Conservation (phyloP, 2,797 vertebrate species). For the Protonibea diacanthus region DNA sequence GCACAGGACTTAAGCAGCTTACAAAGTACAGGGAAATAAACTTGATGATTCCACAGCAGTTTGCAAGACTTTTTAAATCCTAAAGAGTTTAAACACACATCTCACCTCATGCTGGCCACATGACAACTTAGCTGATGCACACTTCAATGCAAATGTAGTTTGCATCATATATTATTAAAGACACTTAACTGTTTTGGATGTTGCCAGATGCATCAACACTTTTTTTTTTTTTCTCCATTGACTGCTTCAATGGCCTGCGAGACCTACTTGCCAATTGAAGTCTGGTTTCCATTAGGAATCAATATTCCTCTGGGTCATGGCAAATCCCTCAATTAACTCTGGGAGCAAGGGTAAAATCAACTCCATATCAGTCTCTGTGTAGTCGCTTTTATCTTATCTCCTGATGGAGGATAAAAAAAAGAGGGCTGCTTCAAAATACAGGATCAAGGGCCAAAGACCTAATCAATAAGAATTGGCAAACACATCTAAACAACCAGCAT, state of each 20-base stretch:
- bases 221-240: conserved; percentile 34
- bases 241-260: conserved; percentile 40
- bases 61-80: conserved; percentile 85
- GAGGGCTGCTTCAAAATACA: conserved; percentile 23
- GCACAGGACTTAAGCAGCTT: conserved; percentile 89
- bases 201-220: conserved; percentile 48
- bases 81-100: conserved; percentile 84
- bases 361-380: conserved; percentile 40
- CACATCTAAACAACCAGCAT: conserved; percentile 52
- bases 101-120: conserved; percentile 78
- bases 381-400: conserved; percentile 54
- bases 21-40: conserved; percentile 88
- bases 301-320: conserved; percentile 71
- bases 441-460: conserved; percentile 59
- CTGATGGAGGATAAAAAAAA: conserved; percentile 38
- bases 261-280: conserved; percentile 56
- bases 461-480: conserved; percentile 72
- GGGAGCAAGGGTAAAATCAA: conserved; percentile 51
- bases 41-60: conserved; percentile 87
- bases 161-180: conserved; percentile 18
- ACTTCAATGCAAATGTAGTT: conserved; percentile 49
- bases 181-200: conserved; percentile 21
- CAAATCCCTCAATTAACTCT: conserved; percentile 74
- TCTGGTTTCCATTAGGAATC: conserved; percentile 69
- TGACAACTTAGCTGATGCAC: conserved; percentile 65